Evolutionary conservation across 2,797 vertebrate genomes (phyloP).

Genomic region (Pantherophis alleghaniensis): DNA sequence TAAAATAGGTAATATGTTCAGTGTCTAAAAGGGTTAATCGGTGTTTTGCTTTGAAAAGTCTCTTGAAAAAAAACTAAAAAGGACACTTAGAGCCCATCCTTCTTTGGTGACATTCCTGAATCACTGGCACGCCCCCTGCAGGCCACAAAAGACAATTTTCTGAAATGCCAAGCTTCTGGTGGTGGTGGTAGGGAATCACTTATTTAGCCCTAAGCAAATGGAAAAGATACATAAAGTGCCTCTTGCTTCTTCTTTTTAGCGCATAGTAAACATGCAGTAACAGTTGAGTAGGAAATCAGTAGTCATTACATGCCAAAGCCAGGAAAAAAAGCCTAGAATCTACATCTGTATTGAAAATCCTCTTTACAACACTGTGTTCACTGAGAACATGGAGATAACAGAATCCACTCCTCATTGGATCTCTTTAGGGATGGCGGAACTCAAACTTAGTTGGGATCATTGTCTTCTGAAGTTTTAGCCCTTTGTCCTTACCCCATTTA

Average conservation of each 20-base stretch:
- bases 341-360: background rate
- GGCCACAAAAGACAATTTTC: background rate
- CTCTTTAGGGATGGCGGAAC: background rate
- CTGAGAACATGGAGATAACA: background rate
- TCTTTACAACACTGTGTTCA: background rate
- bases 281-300: background rate
- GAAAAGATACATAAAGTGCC: background rate
- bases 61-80: background rate
- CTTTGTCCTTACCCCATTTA: background rate
- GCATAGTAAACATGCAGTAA: background rate
- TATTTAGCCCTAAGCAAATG: background rate
- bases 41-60: background rate
- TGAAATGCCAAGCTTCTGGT: background rate
- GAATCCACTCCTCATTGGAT: background rate
- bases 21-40: background rate
- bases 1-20: background rate
- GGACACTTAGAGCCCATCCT: background rate
- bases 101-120: background rate
- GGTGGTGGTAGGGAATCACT: background rate
- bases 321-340: background rate
- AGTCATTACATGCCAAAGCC: background rate
- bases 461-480: background rate
- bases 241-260: background rate
- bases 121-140: background rate
- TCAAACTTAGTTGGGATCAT: background rate